phyloP scores from a whole-genome alignment of 2,113 vertebrate genomes.

The Passer montanus region DNA sequence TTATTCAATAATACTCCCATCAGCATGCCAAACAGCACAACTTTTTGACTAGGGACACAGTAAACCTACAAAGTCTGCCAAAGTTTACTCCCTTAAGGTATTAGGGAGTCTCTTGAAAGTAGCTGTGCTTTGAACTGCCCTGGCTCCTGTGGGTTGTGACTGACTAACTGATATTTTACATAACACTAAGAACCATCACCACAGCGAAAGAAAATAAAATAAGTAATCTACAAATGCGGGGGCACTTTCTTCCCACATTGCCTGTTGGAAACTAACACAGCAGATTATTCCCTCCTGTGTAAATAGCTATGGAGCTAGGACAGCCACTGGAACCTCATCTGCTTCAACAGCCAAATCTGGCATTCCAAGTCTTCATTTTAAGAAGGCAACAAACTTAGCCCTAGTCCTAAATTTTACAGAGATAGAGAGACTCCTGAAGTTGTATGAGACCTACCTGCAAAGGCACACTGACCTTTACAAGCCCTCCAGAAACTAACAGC shows the following conservation, averaged over 20 bases:
- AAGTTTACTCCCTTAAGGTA: background rate
- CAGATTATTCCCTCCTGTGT: background rate
- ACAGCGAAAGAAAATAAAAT: background rate
- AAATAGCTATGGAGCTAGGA: background rate
- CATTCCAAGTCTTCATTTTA: background rate
- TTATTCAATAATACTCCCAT: background rate
- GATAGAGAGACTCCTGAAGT: background rate
- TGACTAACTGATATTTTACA: background rate
- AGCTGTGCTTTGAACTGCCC: slow-evolving; percentile 12
- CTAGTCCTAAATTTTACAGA: background rate
- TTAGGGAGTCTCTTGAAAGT: background rate
- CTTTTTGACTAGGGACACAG: background rate
- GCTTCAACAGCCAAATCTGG: background rate
- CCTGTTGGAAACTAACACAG: background rate
- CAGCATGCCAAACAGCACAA: background rate
- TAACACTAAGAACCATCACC: background rate
- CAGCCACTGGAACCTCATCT: background rate
- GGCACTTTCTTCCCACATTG: background rate
- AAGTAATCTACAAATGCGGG: background rate
- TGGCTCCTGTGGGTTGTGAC: background rate
- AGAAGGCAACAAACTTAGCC: background rate
- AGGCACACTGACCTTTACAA: background rate
- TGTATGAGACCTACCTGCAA: background rate
- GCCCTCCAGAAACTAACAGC: background rate
- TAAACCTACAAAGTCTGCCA: background rate